Base-by-base conservation (phyloP, 2,797 vertebrate species). In the Novumbra hubbsi region DNA sequence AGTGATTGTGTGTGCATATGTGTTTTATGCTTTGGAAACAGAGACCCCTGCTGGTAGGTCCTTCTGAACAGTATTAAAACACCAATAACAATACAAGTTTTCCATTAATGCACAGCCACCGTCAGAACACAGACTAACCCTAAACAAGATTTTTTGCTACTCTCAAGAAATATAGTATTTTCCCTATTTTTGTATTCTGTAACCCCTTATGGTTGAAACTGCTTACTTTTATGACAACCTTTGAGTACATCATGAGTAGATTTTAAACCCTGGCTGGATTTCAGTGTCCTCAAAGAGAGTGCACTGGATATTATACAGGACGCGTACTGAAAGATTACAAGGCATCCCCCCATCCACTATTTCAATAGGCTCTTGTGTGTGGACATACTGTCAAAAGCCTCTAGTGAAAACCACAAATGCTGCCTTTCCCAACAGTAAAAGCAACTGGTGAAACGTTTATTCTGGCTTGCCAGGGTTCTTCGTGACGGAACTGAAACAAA, bases 401-500 rank as follows among this genome's bases (percentile, higher is more conserved):
- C 82, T 75, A 71, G 71, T 70, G 55, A 80, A 74, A 74, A 81
- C 83, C 68, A 76, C 73, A 21, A 19, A 55, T 57, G 72, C 78
- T 72, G 72, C 79, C 69, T 78, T 65, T 72, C 73, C 80, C 72
- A 84, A 89, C 88, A 88, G 80, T 84, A 75, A 80, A 75, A 78
- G 76, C 89, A 92, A 88, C 90, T 92, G 89, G 86, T 84, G 83
- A 90, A 92, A 90, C 86, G 87, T 90, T 90, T 90, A 80, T 76
- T 11, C 82, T 60, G 19, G 62, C 78, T 84, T 76, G 71, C 80
- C 79, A 85, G 80, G 63, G 64, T 78, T 67, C 76, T 88, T 87
- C 87, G 86, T 90, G 78, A 78, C 76, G 78, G 19, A 52, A 84
- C 80, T 73, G 80, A 80, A 90, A 86, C 83, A 80, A 91, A 88